These are phyloP conservation scores for Parthenolecanium corni DNA, from an alignment of 2,888 invertebrate genomes.

Conservation along the genomic window DNA sequence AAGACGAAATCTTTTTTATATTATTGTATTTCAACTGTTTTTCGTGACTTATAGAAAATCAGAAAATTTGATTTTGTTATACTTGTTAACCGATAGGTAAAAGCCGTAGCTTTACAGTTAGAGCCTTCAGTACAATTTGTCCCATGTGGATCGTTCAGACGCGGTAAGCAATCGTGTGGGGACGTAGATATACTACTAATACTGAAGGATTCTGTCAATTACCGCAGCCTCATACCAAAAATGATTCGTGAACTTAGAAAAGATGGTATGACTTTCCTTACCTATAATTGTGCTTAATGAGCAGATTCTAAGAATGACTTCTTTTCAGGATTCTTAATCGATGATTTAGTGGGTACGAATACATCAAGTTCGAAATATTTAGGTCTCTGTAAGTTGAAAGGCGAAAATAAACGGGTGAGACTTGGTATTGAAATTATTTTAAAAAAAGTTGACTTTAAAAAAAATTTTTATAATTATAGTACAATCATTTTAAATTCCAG, in stretches of 20 bases:
- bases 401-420: slow-evolving; percentile 7
- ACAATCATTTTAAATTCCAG: background rate
- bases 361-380: slow-evolving; percentile 6
- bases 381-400: slow-evolving; percentile 12
- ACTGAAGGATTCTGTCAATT: slow-evolving; percentile 3
- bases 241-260: slow-evolving; percentile 9
- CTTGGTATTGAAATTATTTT: background rate
- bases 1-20: too few relatives aligned
- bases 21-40: too few relatives aligned
- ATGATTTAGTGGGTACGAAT: slow-evolving; percentile 9
- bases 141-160: slow-evolving; percentile 20
- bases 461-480: too few relatives aligned
- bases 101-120: background rate
- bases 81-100: too few relatives aligned
- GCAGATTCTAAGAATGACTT: background rate
- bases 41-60: too few relatives aligned
- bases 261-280: background rate
- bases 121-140: background rate
- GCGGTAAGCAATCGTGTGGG: slow-evolving; percentile 10
- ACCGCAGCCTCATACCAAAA: slow-evolving; percentile 4
- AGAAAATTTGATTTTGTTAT: too few relatives aligned
- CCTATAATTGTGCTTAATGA: background rate
- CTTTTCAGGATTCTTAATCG: slow-evolving; percentile 11
- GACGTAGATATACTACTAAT: slow-evolving; percentile 14
- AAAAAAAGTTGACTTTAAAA: background rate